Evolutionary conservation across 2,888 invertebrate species (phyloP).

Genomic region (Chrysodeixis includens): DNA sequence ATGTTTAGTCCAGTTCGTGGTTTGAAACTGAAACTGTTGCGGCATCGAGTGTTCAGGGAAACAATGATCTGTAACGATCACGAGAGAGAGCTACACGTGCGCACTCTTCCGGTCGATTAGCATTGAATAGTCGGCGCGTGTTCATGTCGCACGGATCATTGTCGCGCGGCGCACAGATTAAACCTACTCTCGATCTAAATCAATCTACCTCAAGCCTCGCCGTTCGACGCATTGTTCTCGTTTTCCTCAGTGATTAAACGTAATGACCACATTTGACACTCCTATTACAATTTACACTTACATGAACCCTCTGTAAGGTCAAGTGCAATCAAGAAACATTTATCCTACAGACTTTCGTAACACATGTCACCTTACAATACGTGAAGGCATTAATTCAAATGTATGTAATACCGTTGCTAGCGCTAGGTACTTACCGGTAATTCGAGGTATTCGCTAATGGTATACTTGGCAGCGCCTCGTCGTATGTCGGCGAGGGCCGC

Average conservation of each 20-base stretch:
- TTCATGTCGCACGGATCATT: conserved; percentile 80
- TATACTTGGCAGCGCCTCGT: conserved; percentile 91
- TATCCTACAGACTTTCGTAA: conserved; percentile 67
- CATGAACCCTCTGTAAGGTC: conserved; percentile 70
- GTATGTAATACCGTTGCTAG: conserved; percentile 50
- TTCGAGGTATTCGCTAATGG: conserved; percentile 90
- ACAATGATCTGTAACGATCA: conserved; percentile 77
- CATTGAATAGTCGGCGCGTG: conserved; percentile 86
- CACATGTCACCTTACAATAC: conserved; percentile 57
- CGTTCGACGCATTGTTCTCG: conserved; percentile 79
- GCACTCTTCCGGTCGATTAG: conserved; percentile 86
- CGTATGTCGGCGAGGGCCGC: conserved; percentile 91
- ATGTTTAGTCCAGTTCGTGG: conserved; percentile 10
- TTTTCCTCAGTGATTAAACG: conserved; percentile 77
- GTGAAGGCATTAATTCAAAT: conserved; percentile 52
- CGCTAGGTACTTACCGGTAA: conserved; percentile 90
- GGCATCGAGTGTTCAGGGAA: conserved; percentile 66
- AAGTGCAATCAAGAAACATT: conserved; percentile 74
- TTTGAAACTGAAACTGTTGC: conserved; percentile 69
- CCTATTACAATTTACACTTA: conserved; percentile 69
- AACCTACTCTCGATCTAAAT: conserved; percentile 79
- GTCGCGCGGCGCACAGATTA: conserved; percentile 74
- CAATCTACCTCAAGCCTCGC: conserved; percentile 73
- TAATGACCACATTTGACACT: conserved; percentile 83
- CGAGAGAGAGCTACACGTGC: conserved; percentile 80